Percentiles rank a stretch among this genome's conserved stretches.
phyloP scores from a whole-genome alignment of 2,113 vertebrate species.

The Lepisosteus oculatus region DNA sequence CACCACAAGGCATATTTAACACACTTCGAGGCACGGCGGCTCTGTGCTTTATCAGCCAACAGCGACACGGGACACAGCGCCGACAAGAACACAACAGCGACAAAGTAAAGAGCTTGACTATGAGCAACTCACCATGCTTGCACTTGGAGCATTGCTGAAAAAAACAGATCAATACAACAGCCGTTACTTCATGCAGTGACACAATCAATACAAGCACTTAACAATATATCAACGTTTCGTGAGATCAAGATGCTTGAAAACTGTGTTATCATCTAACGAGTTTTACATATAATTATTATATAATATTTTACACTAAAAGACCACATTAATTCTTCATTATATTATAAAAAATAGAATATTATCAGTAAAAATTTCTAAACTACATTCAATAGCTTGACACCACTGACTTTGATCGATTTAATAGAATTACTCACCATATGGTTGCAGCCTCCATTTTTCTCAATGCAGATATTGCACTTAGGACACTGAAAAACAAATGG shows the following conservation, averaged over 20 bases:
- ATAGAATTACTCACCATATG: constrained; percentile 88
- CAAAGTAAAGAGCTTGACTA: not conserved
- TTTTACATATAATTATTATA: no score
- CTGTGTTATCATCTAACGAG: no score
- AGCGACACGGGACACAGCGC: no score
- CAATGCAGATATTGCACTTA: constrained; percentile 99
- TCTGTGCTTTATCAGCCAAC: no score
- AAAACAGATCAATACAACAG: constrained; percentile 15
- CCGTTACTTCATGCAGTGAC: not conserved
- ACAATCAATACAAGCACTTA: not conserved
- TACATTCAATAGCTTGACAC: no score
- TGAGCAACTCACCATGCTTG: constrained; percentile 83
- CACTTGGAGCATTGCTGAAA: constrained; percentile 99
- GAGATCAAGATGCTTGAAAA: not conserved
- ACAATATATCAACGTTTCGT: not conserved
- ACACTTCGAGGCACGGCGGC: no score
- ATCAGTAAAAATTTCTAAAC: no score
- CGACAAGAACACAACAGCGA: no score
- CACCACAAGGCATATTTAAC: no score
- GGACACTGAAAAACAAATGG: constrained; percentile 79
- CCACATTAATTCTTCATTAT: no score
- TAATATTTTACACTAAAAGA: no score
- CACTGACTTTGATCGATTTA: not conserved
- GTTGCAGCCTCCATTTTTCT: constrained; percentile 99
- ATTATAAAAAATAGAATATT: no score